Evolutionary conservation across 1,140 invertebrate species (phyloP), one percentile per base, ranked within the genome.

Genomic region (Drosophila mayri): DNA sequence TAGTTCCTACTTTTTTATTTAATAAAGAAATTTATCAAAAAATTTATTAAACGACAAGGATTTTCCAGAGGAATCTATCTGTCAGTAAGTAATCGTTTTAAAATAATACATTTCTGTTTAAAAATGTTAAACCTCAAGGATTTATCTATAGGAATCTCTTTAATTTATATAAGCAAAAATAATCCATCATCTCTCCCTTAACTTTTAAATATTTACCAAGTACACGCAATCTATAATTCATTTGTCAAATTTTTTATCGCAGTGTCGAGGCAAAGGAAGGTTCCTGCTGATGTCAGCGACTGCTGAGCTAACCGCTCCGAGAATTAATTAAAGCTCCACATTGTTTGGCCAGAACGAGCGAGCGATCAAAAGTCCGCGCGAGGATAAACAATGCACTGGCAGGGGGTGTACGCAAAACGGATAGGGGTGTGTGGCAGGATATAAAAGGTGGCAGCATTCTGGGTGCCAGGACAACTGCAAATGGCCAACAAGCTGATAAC

Each of bases 401-500:
- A 49, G 35, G 20, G 35, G 30, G 47, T 38, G 40, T 35, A 68
- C 66, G 61, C 66, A 65, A 67, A 70, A 66, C 38, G 59, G 59
- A 52, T 62, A 10, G n/a, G 16, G n/a, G n/a, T 5, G 8, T 30
- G 28, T 30, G 28, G 28, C 6, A 18, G 22, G 30, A 37, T 28
- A 71, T 40, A 70, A 49, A 25, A 25, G 49, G 25, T 22, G 32
- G 38, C 16, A 38, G 49, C n/a, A 40, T 25, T 28, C 22, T 25
- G 11, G 40, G 22, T 16, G 43, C 43, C 66, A 43, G 41, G 50
- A 62, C 59, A 76, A 65, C 83, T 87, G 83, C 83, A 74, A 76
- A 66, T 84, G 79, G 63, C 25, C 79, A 79, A 79, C 49, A 65
- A 40, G 54, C 79, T 79, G 83, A 88, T 88, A 88, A 84, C 85